Base-by-base conservation (phyloP, 2,113 vertebrate species). In the Phrynosoma platyrhinos region DNA sequence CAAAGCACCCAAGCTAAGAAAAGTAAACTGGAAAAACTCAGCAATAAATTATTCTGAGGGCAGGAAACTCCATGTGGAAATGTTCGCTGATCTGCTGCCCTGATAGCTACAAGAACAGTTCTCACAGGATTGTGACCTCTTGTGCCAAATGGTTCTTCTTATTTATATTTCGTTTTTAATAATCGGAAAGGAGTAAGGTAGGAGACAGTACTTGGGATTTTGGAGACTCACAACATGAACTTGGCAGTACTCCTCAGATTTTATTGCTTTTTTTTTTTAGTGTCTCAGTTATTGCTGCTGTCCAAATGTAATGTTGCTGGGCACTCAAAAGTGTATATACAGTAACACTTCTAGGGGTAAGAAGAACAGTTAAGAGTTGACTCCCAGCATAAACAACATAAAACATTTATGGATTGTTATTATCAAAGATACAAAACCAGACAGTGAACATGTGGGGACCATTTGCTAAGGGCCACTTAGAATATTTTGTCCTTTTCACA, bases 231-330 rank as follows among this genome's bases (percentile, higher is more conserved):
- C 1, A 14, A 88, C 55, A 76, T 75, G 85, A 88, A 90, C 21
- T 64, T 81, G 72, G 77, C 36, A 71, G 79, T 72, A 68, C 86
- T 91, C 83, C 66, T 89, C 88, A 72, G 30, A 72, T 40, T 94
- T 97, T 97, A 95, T 96, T 96, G 94, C 89, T 96, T 42, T 89
- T 86, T 76, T 71, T 76, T 83, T 95, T 94, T 1, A 66, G 69
- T 90, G 62, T 93, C 88, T 91, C n/a, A n/a, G 92, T 86, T 81
- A 91, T 36, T 85, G 86, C 88, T 47, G 42, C 91, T 88, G 87
- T 92, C 92, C 92, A 94, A 95, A 95, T 27, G 27, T 89, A 92
- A 91, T 36, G 89, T 83, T 80, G 89, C 3, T 64, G 71, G 88
- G 79, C 85, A 84, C n/a, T 93, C 89, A 83, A 52, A 92, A 94